Percentiles rank a stretch among this genome's conserved stretches.
Conservation (phyloP, 1,140 invertebrate species). For the Zaprionus capensis region DNA sequence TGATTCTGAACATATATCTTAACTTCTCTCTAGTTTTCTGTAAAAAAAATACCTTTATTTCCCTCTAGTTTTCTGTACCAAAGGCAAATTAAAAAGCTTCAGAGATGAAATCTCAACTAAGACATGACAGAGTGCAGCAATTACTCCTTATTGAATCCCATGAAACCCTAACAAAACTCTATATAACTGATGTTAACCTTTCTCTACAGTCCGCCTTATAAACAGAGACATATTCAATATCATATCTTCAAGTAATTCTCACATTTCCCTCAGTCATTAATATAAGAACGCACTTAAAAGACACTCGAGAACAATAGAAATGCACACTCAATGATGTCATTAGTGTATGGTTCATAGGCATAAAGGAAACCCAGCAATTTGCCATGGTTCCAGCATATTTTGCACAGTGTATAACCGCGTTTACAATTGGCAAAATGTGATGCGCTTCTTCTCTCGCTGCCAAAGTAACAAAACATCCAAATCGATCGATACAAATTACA, state of each 20-base stretch:
- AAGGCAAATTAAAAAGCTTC: no score
- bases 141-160: neutral
- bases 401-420: slow-evolving; percentile 43
- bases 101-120: no score
- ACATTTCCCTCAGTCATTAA: neutral
- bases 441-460: slow-evolving; percentile 11
- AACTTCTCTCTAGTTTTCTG: no score
- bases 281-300: neutral
- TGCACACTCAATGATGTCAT: neutral
- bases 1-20: no score
- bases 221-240: neutral
- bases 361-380: neutral
- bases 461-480: slow-evolving; percentile 60
- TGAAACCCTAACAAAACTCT: neutral
- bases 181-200: neutral
- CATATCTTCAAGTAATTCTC: neutral
- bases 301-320: neutral
- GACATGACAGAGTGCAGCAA: no score
- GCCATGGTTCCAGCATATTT: slow-evolving; percentile 15
- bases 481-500: slow-evolving; percentile 80
- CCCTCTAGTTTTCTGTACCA: no score
- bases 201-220: neutral
- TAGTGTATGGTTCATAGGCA: neutral
- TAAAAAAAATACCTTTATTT: no score
- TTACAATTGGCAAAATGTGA: slow-evolving; percentile 38